These are phyloP conservation scores for Ciconia maguari DNA, from an alignment of 2,113 vertebrate genomes.

Conservation along the genomic window DNA sequence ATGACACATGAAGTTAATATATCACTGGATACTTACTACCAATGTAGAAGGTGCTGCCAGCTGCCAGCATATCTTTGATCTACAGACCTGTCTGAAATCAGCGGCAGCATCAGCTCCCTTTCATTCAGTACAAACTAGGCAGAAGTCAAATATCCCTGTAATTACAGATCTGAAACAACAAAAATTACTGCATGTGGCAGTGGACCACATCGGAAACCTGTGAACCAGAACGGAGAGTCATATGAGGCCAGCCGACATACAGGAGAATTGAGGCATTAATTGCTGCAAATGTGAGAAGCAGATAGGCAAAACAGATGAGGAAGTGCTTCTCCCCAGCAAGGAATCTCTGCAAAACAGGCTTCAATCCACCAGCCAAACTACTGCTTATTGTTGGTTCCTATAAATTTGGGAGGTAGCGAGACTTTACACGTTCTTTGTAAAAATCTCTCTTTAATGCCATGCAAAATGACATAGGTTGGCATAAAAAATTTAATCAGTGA, in stretches of 20 bases:
- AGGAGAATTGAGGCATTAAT: background rate
- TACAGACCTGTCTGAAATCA: background rate
- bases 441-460: background rate
- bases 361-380: background rate
- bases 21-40: background rate
- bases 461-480: background rate
- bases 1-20: fast-evolving
- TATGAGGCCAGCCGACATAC: background rate
- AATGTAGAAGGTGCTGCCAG: background rate
- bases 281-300: background rate
- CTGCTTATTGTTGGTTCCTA: background rate
- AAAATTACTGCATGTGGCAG: background rate
- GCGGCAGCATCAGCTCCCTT: background rate
- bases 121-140: background rate
- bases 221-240: background rate
- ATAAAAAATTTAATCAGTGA: background rate
- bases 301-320: background rate
- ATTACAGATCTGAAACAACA: background rate
- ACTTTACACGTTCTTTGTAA: fast-evolving
- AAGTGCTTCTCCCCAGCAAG: background rate
- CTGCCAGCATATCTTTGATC: background rate
- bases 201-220: background rate
- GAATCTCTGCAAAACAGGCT: background rate
- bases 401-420: background rate
- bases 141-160: background rate